Evolutionary conservation across 2,113 vertebrate genomes (phyloP).

Genomic region (Ellobius talpinus): DNA sequence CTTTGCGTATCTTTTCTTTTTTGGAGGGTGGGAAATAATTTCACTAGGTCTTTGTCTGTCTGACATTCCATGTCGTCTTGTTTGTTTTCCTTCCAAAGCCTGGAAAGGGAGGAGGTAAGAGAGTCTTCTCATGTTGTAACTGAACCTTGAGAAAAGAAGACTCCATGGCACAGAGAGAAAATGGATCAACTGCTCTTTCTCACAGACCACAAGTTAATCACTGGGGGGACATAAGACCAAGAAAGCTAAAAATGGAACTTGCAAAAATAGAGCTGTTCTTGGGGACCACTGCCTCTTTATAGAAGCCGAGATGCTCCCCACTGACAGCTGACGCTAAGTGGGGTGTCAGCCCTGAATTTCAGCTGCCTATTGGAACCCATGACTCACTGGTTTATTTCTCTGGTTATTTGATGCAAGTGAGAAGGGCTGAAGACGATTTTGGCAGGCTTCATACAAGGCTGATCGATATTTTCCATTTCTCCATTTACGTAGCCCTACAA

Average conservation of each 20-base stretch:
- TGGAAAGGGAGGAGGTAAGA: neutral
- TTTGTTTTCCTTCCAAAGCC: constrained; percentile 23
- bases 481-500: constrained; percentile 51
- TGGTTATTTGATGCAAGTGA: constrained; percentile 30
- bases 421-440: constrained; percentile 59
- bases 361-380: neutral
- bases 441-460: constrained; percentile 49
- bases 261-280: constrained; percentile 49
- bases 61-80: neutral
- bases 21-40: neutral
- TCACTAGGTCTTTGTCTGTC: neutral
- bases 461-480: constrained; percentile 72
- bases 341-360: neutral
- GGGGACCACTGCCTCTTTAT: neutral
- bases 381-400: constrained; percentile 7
- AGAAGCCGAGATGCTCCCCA: neutral
- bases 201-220: neutral
- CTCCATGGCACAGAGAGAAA: neutral
- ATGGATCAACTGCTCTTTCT: neutral
- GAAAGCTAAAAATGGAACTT: constrained; percentile 24
- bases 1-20: neutral
- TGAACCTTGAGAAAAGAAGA: neutral
- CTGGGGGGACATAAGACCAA: neutral
- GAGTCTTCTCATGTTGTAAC: neutral
- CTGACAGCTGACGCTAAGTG: neutral